Evolutionary conservation across 2,888 invertebrate species (phyloP), one percentile per base, ranked within the genome.

Genomic region (Scrobipalpa costella): DNA sequence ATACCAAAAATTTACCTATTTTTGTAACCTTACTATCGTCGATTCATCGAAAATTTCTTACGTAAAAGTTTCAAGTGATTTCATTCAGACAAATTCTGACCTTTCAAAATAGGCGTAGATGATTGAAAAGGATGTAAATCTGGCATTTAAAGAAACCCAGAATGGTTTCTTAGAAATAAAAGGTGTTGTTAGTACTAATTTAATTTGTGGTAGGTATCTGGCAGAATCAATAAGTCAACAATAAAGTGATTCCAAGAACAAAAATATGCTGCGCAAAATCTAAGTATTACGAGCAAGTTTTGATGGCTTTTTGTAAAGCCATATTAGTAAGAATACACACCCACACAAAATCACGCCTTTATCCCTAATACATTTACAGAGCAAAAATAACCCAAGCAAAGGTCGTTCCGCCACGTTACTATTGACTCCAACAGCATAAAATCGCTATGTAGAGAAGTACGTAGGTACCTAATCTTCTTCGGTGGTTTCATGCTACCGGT

Each of bases 401-500:
- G n/a, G n/a, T n/a, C n/a, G n/a, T n/a, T n/a, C n/a, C n/a, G n/a
- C n/a, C n/a, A n/a, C n/a, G n/a, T n/a, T n/a, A n/a, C n/a, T n/a
- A n/a, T n/a, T n/a, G n/a, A n/a, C n/a, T n/a, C n/a, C n/a, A n/a
- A n/a, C n/a, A n/a, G n/a, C 15, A 13, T 40, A 40, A 40, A 40
- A 40, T 13, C 67, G 69, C 64, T 27, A 27, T 21, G 44, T 61
- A 50, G 11, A 21, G 27, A 27, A 27, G 27, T 50, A 9, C 3
- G 5, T 6, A 50, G 9, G 1, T 19, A 50, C 50, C 50, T 11
- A 21, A 21, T n/a, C 44, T 15, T 44, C 44, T 40, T 40, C 13
- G 13, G 40, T 19, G 17, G 21, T 9, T 13, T 21, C 11, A 6
- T 21, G 80, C 88, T 88, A 90, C 90, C 86, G 86, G 89, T 88